Evolutionary conservation across 1,140 invertebrate genomes (phyloP).

Genomic region (Drosophila ohnishii): DNA sequence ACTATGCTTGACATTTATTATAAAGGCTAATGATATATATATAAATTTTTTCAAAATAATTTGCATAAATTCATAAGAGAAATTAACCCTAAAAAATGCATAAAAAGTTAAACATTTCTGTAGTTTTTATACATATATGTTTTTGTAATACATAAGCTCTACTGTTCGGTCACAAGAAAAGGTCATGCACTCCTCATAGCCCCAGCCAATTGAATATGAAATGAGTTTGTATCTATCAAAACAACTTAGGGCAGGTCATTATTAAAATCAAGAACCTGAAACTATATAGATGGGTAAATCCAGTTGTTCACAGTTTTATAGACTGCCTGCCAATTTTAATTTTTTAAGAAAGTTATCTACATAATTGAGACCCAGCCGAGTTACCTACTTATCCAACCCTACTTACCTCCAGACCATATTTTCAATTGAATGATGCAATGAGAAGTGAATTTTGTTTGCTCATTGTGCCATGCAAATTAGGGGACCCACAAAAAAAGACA

Average conservation of each 20-base stretch:
- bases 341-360: not conserved
- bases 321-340: not conserved
- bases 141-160: not conserved
- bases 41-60: too few relatives aligned
- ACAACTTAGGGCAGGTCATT: constrained; percentile 23
- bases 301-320: constrained; percentile 4
- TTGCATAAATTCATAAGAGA: accelerated
- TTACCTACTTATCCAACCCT: constrained; percentile 1
- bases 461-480: constrained; percentile 42
- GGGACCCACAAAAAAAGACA: constrained; percentile 19
- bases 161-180: not conserved
- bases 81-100: not conserved
- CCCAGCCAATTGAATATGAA: not conserved
- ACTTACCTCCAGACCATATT: constrained; percentile 12
- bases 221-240: constrained; percentile 5
- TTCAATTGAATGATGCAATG: constrained; percentile 44
- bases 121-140: not conserved
- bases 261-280: constrained; percentile 18
- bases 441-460: constrained; percentile 31
- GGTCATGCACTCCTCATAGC: not conserved
- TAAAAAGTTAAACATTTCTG: too few relatives aligned
- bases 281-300: constrained; percentile 5
- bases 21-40: not conserved
- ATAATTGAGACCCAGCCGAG: not conserved
- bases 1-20: not conserved